phyloP scores from a whole-genome alignment of 2,797 vertebrate genomes.

The Myiotriccus ornatus region DNA sequence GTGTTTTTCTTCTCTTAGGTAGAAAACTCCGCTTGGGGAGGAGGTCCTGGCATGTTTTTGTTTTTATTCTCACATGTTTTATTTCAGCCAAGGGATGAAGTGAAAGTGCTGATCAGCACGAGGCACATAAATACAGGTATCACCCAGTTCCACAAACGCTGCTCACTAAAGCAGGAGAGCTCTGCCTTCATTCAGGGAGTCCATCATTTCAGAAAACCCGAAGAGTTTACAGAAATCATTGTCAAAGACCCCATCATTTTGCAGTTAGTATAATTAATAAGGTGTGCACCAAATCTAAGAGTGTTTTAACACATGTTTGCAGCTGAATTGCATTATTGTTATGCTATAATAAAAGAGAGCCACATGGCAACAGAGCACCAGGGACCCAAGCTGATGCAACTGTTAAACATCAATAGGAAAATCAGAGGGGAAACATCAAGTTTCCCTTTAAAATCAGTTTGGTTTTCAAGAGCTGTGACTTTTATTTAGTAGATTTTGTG shows the following conservation, averaged over 20 bases:
- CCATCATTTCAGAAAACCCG: constrained; percentile 26
- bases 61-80: neutral
- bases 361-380: constrained; percentile 30
- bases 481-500: constrained; percentile 19
- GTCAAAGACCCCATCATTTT: constrained; percentile 65
- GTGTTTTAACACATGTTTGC: constrained; percentile 51
- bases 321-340: constrained; percentile 54
- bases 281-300: constrained; percentile 42
- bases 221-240: constrained; percentile 41
- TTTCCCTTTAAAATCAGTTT: constrained; percentile 28
- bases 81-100: neutral
- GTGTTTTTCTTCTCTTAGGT: neutral
- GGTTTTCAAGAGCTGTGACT: constrained; percentile 30
- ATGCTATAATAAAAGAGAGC: constrained; percentile 47
- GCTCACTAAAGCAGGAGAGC: neutral
- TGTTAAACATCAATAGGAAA: neutral
- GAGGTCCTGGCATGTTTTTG: neutral
- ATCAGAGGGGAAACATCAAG: constrained; percentile 22
- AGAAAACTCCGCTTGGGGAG: neutral
- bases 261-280: constrained; percentile 67
- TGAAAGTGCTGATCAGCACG: neutral
- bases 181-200: constrained; percentile 32
- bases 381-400: constrained; percentile 31
- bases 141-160: accelerated
- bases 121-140: neutral